Evolutionary conservation across 2,113 vertebrate genomes (phyloP), one percentile per base, ranked within the genome.

Genomic region (Brachyhypopomus occidentalis): DNA sequence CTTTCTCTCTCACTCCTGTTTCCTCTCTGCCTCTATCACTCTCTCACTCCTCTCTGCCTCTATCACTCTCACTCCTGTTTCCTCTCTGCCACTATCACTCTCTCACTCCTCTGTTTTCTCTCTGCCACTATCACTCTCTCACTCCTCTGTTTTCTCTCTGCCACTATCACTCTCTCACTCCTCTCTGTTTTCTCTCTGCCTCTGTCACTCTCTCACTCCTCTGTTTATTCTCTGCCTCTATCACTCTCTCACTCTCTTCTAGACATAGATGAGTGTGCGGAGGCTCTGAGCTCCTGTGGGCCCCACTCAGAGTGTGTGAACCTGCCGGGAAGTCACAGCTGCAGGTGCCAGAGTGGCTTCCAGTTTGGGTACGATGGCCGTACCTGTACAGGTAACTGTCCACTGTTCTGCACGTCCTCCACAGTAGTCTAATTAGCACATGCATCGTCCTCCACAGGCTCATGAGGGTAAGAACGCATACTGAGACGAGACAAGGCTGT

Each of bases 211-310:
- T 73, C 45, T 78, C 72, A n/a, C n/a, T n/a, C n/a, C n/a, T n/a
- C n/a, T n/a, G n/a, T n/a, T n/a, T n/a, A n/a, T n/a, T 60, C 27
- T 69, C 38, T 80, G 45, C 74, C 69, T 78, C 20, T 59, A 6
- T 48, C 45, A 77, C 67, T 81, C 22, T 62, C 16, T 63, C 41
- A 58, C 16, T 66, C 48, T 72, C 41, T 83, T 9, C 4, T 75
- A 98, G 97, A 98, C 9, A 69, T 96, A 48, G 93, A 98, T 0
- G 97, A 98, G 88, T 98, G 97, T 1, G 56, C 88, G 0, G 93
- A 94, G 45, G 90, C 89, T 7, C 72, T 86, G 83, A 88, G 90
- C 36, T 90, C 78, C 25, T 97, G 97, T 0, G 93, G 94, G 0
- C 89, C 91, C 80, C 93, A 95, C 72, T 86, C 94, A 0, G 17